Percentiles rank a stretch among this genome's conserved stretches.
phyloP scores from a whole-genome alignment of 2,888 invertebrate species.

The Meghimatium bilineatum region DNA sequence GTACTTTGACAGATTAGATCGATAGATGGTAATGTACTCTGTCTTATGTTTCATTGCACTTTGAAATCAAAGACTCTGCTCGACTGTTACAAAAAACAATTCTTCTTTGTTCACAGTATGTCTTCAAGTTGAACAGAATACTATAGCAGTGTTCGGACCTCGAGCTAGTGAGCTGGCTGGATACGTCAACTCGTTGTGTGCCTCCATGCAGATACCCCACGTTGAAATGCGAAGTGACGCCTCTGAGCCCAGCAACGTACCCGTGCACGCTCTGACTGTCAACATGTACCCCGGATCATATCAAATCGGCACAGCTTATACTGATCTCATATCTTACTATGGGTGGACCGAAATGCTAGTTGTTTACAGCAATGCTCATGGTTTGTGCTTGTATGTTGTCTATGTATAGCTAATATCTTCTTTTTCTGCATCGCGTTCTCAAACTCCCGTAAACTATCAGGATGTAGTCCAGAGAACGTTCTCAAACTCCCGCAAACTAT shows the following conservation, averaged over 20 bases:
- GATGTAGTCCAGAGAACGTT: too few species aligned
- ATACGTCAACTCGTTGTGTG: conserved; percentile 89
- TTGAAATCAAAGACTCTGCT: too few species aligned
- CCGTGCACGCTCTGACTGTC: conserved; percentile 88
- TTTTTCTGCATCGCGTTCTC: too few species aligned
- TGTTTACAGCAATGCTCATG: conserved; percentile 90
- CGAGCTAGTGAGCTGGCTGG: conserved; percentile 83
- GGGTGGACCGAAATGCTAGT: conserved; percentile 91
- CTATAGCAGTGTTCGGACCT: conserved; percentile 92
- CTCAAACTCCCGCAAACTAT: too few species aligned
- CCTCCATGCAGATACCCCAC: conserved; percentile 90
- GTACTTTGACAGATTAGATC: too few species aligned
- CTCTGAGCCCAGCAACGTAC: conserved; percentile 47
- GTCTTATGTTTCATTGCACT: too few species aligned
- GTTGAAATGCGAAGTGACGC: conserved; percentile 84
- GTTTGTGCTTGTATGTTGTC: conserved; percentile 56
- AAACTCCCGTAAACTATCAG: too few species aligned
- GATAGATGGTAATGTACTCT: too few species aligned
- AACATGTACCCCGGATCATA: conserved; percentile 88
- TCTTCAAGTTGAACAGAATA: conserved; percentile 81
- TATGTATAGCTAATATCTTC: too few species aligned
- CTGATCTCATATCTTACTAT: conserved; percentile 87
- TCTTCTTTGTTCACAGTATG: conserved; percentile 64
- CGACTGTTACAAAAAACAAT: too few species aligned
- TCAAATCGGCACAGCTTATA: conserved; percentile 88